These are phyloP conservation scores for Philypnodon macrostomus DNA, from an alignment of 2,797 vertebrate species.

Conservation along the genomic window DNA sequence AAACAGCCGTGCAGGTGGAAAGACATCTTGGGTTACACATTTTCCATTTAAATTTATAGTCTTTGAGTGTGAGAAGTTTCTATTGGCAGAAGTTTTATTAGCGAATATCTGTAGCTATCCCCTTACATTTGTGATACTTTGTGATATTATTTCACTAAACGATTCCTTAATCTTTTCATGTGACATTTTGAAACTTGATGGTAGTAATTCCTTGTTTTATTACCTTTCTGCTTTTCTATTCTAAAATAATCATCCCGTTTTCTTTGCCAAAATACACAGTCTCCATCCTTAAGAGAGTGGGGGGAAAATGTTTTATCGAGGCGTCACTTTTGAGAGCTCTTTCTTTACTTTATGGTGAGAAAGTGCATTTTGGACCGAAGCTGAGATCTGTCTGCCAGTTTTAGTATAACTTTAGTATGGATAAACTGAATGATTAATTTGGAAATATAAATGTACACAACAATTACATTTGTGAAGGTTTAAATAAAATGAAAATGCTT, in stretches of 20 bases:
- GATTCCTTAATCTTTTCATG: constrained; percentile 4
- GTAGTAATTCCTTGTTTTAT: constrained; percentile 7
- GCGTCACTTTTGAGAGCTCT: constrained; percentile 12
- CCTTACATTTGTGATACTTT: background rate
- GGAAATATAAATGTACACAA: background rate
- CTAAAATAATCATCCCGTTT: constrained; percentile 8
- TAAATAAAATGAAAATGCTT: constrained; percentile 21
- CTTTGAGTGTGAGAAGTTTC: constrained; percentile 9
- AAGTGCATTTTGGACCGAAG: constrained; percentile 16
- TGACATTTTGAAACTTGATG: constrained; percentile 9
- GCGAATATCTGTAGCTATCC: background rate
- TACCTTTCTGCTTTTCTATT: constrained; percentile 3
- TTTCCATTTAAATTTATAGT: background rate
- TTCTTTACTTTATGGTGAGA: constrained; percentile 4
- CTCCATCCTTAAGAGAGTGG: constrained; percentile 7
- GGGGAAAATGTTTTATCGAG: constrained; percentile 16
- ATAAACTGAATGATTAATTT: no score
- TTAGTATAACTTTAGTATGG: no score
- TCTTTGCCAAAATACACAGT: constrained; percentile 38
- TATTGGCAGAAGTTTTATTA: background rate
- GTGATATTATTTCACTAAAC: background rate
- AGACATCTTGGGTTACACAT: constrained; percentile 26
- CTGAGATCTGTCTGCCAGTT: constrained; percentile 18
- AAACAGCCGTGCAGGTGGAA: constrained; percentile 36
- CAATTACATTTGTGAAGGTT: constrained; percentile 1